Conservation (phyloP, 2,797 vertebrate species). For the Sebastes hubbsi region DNA sequence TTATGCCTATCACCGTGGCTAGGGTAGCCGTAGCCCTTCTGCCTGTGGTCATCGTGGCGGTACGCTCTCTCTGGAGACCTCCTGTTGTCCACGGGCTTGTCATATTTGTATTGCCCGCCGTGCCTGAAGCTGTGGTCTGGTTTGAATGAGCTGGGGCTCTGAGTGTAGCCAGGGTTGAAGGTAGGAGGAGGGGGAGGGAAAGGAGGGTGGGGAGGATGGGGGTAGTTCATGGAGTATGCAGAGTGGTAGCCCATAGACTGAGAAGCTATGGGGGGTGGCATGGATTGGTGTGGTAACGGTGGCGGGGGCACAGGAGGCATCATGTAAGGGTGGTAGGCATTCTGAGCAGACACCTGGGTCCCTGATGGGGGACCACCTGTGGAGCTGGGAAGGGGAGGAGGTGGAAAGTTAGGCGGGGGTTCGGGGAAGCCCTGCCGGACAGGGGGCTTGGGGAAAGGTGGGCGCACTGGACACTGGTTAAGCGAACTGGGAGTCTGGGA, state of each 20-base stretch:
- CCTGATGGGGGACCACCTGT: slow-evolving; percentile 75
- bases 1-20: slow-evolving; percentile 85
- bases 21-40: slow-evolving; percentile 84
- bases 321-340: slow-evolving; percentile 88
- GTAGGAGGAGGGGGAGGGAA: slow-evolving; percentile 85
- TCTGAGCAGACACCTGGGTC: slow-evolving; percentile 79
- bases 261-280: slow-evolving; percentile 83
- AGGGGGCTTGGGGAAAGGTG: slow-evolving; percentile 86
- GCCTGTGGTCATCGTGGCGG: slow-evolving; percentile 89
- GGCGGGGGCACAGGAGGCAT: slow-evolving; percentile 87
- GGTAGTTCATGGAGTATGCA: slow-evolving; percentile 87
- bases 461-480: slow-evolving; percentile 86
- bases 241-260: slow-evolving; percentile 88
- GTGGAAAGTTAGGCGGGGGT: slow-evolving; percentile 90
- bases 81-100: slow-evolving; percentile 82
- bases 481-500: slow-evolving; percentile 81
- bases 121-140: slow-evolving; percentile 78
- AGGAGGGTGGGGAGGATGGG: slow-evolving; percentile 86
- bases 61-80: slow-evolving; percentile 89
- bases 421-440: slow-evolving; percentile 88
- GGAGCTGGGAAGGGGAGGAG: slow-evolving; percentile 86
- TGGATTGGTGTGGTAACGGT: slow-evolving; percentile 81
- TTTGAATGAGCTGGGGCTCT: slow-evolving; percentile 82
- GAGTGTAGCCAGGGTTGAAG: slow-evolving; percentile 85
- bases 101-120: slow-evolving; percentile 83